phyloP scores from a whole-genome alignment of 1,140 invertebrate genomes.

The Anagrus nilaparvatae region DNA sequence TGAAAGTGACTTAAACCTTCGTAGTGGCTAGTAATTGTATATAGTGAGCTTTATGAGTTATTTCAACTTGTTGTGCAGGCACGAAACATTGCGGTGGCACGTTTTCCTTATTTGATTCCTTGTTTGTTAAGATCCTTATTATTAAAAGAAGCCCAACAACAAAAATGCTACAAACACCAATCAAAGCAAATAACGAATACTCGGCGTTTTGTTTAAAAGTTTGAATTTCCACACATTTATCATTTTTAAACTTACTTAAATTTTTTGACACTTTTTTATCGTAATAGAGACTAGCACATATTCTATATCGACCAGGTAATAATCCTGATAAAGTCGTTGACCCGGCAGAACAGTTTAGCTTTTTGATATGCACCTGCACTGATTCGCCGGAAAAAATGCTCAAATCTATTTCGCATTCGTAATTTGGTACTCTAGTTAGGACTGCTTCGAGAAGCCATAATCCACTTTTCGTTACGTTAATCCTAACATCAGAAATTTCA shows the following conservation, averaged over 20 bases:
- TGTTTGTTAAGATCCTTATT: too few species aligned
- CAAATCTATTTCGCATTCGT: constrained; percentile 25
- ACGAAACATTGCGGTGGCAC: constrained; percentile 35
- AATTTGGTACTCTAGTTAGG: too few species aligned
- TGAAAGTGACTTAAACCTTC: constrained; percentile 44
- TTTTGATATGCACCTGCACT: constrained; percentile 24
- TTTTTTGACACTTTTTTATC: too few species aligned
- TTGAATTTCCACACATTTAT: constrained; percentile 33
- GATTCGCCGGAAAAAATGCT: constrained; percentile 28
- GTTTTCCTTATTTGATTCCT: too few species aligned
- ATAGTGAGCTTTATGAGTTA: constrained; percentile 43
- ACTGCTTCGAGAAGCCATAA: too few species aligned
- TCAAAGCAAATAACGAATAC: constrained; percentile 28
- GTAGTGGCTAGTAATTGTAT: constrained; percentile 45
- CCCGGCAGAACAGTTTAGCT: constrained; percentile 29
- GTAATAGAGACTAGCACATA: constrained; percentile 33
- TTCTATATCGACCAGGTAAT: constrained; percentile 32
- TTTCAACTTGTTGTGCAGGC: constrained; percentile 40
- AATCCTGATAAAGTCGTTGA: constrained; percentile 26
- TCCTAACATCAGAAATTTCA: constrained; percentile 32
- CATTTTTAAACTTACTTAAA: too few species aligned
- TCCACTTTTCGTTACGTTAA: too few species aligned
- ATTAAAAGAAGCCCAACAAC: constrained; percentile 19
- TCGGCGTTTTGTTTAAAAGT: constrained; percentile 26
- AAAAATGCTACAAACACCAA: constrained; percentile 22